phyloP scores from a whole-genome alignment of 1,140 invertebrate genomes.

The Dendroctonus valens region DNA sequence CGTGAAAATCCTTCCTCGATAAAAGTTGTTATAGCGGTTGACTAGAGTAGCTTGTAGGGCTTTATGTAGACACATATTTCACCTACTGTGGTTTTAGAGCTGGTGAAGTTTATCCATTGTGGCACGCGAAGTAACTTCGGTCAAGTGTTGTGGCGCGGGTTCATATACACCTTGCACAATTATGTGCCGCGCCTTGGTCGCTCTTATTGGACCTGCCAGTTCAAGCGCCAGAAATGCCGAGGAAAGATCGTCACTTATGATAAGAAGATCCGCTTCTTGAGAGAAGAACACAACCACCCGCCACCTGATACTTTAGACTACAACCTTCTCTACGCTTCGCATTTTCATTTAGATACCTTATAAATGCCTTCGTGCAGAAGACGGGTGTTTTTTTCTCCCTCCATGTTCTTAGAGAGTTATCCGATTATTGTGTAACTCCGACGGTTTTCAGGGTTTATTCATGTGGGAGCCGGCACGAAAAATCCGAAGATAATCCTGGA shows the following conservation, averaged over 20 bases:
- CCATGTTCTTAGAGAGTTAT: background rate
- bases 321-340: conserved; percentile 7
- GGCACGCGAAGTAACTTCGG: conserved; percentile 17
- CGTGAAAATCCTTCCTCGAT: too few species aligned
- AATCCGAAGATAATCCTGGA: conserved; percentile 40
- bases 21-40: too few species aligned
- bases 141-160: conserved; percentile 16
- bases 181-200: conserved; percentile 12
- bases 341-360: conserved; percentile 4
- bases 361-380: background rate
- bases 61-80: background rate
- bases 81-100: conserved; percentile 8
- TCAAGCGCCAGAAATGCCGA: conserved; percentile 5
- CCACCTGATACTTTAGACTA: conserved; percentile 9
- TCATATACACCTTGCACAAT: conserved; percentile 15
- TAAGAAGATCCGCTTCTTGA: conserved; percentile 26
- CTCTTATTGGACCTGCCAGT: conserved; percentile 16
- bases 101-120: conserved; percentile 16
- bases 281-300: conserved; percentile 32
- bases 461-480: conserved; percentile 35
- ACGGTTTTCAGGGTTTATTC: conserved; percentile 37
- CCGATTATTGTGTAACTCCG: too few species aligned
- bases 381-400: background rate
- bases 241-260: conserved; percentile 26
- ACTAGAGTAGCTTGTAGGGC: background rate